These are phyloP conservation scores for Rattus rattus DNA, from an alignment of 2,113 vertebrate species.

Conservation along the genomic window DNA sequence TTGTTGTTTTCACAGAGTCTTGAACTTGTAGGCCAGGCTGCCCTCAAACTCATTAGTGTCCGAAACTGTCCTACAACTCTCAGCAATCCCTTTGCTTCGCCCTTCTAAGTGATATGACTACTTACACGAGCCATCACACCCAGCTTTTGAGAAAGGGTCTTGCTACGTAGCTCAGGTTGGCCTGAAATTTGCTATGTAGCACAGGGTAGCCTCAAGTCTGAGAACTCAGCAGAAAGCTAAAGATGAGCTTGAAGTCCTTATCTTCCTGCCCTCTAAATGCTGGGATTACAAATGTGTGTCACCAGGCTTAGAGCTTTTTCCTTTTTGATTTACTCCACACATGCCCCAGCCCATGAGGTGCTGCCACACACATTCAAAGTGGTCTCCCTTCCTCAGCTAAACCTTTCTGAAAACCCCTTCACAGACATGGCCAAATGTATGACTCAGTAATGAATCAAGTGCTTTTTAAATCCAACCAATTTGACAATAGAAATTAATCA, in stretches of 20 bases:
- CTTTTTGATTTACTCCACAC: neutral
- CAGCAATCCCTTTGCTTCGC: neutral
- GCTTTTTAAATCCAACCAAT: neutral
- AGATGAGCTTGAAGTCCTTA: neutral
- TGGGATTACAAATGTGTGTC: neutral
- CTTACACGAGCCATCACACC: neutral
- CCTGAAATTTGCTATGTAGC: too few species aligned
- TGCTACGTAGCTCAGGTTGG: neutral
- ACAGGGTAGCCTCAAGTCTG: neutral
- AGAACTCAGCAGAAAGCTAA: neutral
- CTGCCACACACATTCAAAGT: neutral
- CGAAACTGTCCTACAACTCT: neutral
- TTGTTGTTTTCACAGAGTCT: neutral
- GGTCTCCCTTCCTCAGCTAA: neutral
- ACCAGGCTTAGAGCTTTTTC: neutral
- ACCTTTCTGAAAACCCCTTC: neutral
- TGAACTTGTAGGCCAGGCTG: neutral
- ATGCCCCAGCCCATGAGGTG: neutral
- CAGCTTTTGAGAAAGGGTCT: neutral
- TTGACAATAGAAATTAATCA: neutral
- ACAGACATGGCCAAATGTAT: neutral
- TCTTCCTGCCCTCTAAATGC: neutral
- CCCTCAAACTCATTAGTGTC: neutral
- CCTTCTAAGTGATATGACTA: neutral
- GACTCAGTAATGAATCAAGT: neutral